phyloP scores from a whole-genome alignment of 2,888 invertebrate genomes.

The Leptogaster cylindrica region DNA sequence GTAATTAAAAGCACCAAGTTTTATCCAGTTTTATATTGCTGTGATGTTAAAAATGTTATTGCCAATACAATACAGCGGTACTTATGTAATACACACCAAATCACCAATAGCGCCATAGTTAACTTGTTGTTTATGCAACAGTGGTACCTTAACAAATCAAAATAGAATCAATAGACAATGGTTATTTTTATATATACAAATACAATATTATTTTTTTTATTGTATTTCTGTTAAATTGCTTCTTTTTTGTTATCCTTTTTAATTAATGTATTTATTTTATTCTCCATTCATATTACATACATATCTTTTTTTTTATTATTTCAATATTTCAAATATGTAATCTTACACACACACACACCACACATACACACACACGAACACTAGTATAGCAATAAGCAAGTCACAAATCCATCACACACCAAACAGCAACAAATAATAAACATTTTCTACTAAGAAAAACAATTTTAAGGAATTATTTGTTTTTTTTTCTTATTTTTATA shows the following conservation, averaged over 20 bases:
- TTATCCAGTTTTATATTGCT: not conserved
- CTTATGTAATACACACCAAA: not conserved
- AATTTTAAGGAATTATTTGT: slow-evolving; percentile 11
- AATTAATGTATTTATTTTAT: slow-evolving; percentile 32
- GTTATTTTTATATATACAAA: slow-evolving; percentile 37
- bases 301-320: slow-evolving; percentile 1
- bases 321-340: not conserved
- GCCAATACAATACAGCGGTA: not conserved
- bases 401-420: not conserved
- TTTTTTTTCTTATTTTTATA: slow-evolving; percentile 27
- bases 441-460: not conserved
- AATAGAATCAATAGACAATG: slow-evolving; percentile 47
- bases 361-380: slow-evolving; percentile 11
- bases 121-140: slow-evolving; percentile 21
- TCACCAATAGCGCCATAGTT: slow-evolving; percentile 12
- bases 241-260: slow-evolving; percentile 32
- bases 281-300: slow-evolving; percentile 10
- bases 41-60: not conserved
- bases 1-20: too few species aligned
- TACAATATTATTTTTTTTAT: slow-evolving; percentile 34
- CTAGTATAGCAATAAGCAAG: slow-evolving; percentile 4
- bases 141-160: slow-evolving; percentile 50
- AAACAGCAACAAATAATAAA: not conserved
- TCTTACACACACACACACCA: slow-evolving; percentile 5
- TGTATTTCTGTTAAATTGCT: slow-evolving; percentile 32